Base-by-base conservation (phyloP, 2,797 vertebrate species). In the Enteromius mattozi region DNA sequence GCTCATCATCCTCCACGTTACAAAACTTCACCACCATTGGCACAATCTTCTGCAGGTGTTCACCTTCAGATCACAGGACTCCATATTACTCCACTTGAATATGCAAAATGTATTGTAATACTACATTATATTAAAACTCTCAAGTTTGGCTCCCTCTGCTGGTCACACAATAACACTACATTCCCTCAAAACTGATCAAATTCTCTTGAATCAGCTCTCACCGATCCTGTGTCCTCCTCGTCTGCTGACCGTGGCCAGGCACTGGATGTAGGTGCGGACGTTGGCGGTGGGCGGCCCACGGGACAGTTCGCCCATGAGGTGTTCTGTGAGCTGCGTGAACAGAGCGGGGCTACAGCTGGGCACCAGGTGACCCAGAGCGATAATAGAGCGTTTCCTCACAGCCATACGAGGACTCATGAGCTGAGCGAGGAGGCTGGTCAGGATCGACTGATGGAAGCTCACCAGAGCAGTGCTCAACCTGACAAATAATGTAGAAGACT, bases 161-260 rank as follows among this genome's bases (percentile, higher is more conserved):
- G 77, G 77, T 19, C n/a, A 63, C 1, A 42, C 6, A 1, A 1
- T 27, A 30, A 40, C 42, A 33, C 54, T 63, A 45, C 42, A 61
- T 13, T 12, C 21, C 21, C 45, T 69, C 21, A 80, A 47, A 13
- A 66, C 0, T 54, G 30, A n/a, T 2, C 40, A 10, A 45, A 10
- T 27, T 78, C 16, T 33, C 33, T n/a, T 24, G 24, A 79, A 13
- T 37, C 19, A 21, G 1, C 49, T 33, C 96, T 94, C 90, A 98
- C 98, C 97, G 5, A 98, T 92, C 90, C 97, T 95, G 92, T 98
- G 97, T 68, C 98, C 98, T 0, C 97, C 98, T 91, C 97, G 96
- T 51, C 96, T 94, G 85, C 97, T 97, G 78, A 99, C 91, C 33
- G 96, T 96, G 27, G 97, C 97, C 2, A 98, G 86, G 86, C 97